Conservation (phyloP, 35 echinoderm and acorn worm species). For the Apostichopus japonicus region DNA sequence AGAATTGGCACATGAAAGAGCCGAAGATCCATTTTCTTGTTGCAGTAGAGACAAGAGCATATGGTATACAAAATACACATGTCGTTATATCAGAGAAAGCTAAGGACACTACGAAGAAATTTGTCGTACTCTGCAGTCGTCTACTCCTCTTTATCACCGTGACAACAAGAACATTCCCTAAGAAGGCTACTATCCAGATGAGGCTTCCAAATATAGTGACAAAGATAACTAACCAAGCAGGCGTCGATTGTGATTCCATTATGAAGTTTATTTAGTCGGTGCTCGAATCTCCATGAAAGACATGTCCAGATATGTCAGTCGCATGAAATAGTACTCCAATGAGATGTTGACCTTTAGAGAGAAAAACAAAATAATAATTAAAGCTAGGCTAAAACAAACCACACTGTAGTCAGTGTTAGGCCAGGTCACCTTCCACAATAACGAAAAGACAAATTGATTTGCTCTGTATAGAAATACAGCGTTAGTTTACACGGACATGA, state of each 20-base stretch:
- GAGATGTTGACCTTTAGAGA: no score
- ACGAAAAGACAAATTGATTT: no score
- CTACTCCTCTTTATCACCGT: constrained; percentile 76
- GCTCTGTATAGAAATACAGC: no score
- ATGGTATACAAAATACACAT: constrained; percentile 85
- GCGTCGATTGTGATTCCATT: neutral
- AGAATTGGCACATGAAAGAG: constrained; percentile 78
- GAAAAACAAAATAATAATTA: neutral
- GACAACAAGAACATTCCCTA: constrained; percentile 82
- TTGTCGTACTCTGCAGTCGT: constrained; percentile 91
- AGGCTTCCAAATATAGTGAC: neutral
- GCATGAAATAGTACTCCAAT: no score
- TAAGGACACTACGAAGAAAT: constrained; percentile 96
- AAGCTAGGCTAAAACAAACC: neutral
- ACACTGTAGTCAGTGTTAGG: neutral
- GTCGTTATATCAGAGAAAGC: constrained; percentile 79
- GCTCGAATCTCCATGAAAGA: no score
- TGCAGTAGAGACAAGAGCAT: constrained; percentile 57
- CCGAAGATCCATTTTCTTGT: constrained; percentile 78
- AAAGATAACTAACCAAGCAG: constrained; percentile 12
- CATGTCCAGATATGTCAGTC: no score
- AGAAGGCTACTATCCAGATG: constrained; percentile 22
- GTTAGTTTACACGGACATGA: no score
- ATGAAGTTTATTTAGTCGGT: neutral
- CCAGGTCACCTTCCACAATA: neutral